These are phyloP conservation scores for Chaetodon auriga DNA, from an alignment of 2,113 vertebrate species.

Conservation along the genomic window DNA sequence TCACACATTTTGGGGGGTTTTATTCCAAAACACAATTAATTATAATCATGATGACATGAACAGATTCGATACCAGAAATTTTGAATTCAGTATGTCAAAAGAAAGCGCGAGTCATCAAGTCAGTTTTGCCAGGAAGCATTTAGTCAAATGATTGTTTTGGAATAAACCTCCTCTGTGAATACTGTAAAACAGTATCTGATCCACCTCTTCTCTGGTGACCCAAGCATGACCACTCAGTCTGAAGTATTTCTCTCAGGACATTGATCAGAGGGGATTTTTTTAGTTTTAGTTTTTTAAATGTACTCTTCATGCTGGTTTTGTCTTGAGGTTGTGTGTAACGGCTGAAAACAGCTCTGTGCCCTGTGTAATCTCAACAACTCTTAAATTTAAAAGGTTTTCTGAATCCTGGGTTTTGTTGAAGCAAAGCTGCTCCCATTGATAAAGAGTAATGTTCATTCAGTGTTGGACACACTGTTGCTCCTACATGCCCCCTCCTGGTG, in stretches of 20 bases:
- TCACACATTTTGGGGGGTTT: background rate
- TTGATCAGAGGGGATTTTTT: background rate
- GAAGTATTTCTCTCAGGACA: slow-evolving; percentile 36
- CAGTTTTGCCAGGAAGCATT: background rate
- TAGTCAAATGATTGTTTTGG: background rate
- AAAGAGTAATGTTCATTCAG: background rate
- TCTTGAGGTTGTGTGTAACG: slow-evolving; percentile 1
- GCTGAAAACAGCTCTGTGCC: background rate
- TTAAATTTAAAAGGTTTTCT: background rate
- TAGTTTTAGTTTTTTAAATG: background rate
- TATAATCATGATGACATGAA: background rate
- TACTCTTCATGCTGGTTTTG: slow-evolving; percentile 10
- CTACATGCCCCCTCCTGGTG: background rate
- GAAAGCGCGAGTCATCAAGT: background rate
- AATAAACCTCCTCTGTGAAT: background rate
- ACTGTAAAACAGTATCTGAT: background rate
- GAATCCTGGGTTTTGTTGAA: background rate
- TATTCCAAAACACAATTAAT: background rate
- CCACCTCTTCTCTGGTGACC: background rate
- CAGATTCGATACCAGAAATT: background rate
- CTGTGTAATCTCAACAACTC: background rate
- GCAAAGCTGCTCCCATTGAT: background rate
- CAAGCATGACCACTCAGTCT: background rate
- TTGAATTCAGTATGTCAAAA: background rate
- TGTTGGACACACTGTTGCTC: background rate